Conservation (phyloP, 2,888 invertebrate species). For the Tachina fera region DNA sequence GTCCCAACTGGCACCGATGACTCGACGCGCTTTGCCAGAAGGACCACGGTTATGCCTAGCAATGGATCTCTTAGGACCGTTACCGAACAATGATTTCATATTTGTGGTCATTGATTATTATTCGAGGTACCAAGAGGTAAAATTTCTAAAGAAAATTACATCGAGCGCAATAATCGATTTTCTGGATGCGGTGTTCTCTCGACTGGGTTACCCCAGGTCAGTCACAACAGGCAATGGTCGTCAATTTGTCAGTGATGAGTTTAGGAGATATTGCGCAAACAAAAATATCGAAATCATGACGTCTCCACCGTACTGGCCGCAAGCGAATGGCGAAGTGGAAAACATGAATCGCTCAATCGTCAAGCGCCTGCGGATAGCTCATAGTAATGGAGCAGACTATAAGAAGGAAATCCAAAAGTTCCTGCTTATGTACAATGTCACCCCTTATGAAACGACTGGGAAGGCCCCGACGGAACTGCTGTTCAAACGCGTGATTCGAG, state of each 20-base stretch:
- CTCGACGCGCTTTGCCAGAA: slow-evolving; percentile 24
- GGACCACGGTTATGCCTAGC: slow-evolving; percentile 38
- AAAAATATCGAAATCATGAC: slow-evolving; percentile 57
- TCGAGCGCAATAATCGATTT: slow-evolving; percentile 32
- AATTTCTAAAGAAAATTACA: slow-evolving; percentile 45
- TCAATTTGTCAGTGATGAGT: not conserved
- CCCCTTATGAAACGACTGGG: slow-evolving; percentile 55
- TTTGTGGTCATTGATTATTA: slow-evolving; percentile 56
- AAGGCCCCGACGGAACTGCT: slow-evolving; percentile 64
- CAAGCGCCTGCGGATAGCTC: slow-evolving; percentile 50
- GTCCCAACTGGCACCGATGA: slow-evolving; percentile 38
- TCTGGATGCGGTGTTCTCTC: slow-evolving; percentile 2
- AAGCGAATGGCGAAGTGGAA: too few relatives aligned
- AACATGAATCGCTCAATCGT: slow-evolving; percentile 20
- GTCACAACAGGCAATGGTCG: slow-evolving; percentile 64
- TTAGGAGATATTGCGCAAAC: slow-evolving; percentile 27
- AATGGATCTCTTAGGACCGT: slow-evolving; percentile 49
- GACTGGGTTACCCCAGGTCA: not conserved
- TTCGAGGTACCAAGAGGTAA: slow-evolving; percentile 53
- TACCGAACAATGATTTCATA: slow-evolving; percentile 48
- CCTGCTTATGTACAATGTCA: slow-evolving; percentile 31
- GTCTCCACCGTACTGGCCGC: slow-evolving; percentile 50
- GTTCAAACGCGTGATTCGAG: slow-evolving; percentile 57
- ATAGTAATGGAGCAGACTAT: slow-evolving; percentile 56
- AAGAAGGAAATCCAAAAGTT: slow-evolving; percentile 61